phyloP scores from a whole-genome alignment of 2,888 invertebrate species.

The Parelbella ahira region DNA sequence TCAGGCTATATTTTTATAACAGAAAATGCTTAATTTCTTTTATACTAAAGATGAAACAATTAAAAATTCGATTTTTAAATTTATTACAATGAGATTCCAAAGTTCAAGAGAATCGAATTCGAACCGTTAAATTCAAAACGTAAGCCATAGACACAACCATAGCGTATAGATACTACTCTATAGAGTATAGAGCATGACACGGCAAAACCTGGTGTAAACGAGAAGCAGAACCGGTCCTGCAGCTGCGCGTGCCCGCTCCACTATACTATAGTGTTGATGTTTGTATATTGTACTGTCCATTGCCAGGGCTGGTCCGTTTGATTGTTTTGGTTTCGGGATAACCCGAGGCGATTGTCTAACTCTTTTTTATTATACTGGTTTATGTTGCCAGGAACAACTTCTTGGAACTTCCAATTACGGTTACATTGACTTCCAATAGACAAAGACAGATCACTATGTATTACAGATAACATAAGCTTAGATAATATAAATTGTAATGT shows the following conservation, averaged over 20 bases:
- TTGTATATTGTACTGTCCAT: conserved; percentile 27
- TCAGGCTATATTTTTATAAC: too few species aligned
- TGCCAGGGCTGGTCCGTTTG: conserved; percentile 26
- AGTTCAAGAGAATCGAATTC: too few species aligned
- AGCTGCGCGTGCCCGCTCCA: conserved; percentile 65
- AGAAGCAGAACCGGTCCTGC: conserved; percentile 71
- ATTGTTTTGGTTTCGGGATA: conserved; percentile 18
- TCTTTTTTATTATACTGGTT: conserved; percentile 11
- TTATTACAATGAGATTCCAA: too few species aligned
- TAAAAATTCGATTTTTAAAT: too few species aligned
- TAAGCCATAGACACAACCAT: conserved; percentile 22
- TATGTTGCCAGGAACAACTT: too few species aligned
- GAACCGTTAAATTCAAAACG: conserved; percentile 9
- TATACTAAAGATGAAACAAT: too few species aligned
- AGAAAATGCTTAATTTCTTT: too few species aligned
- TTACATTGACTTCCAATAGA: too few species aligned
- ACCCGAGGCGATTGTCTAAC: conserved; percentile 14
- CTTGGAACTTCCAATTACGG: too few species aligned
- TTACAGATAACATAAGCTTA: too few species aligned
- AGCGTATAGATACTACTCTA: conserved; percentile 20
- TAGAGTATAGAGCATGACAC: conserved; percentile 44
- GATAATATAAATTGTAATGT: too few species aligned
- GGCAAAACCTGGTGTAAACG: conserved; percentile 53
- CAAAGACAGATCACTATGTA: too few species aligned
- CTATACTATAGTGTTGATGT: conserved; percentile 25